Evolutionary conservation across 2,113 vertebrate genomes (phyloP), one percentile per base, ranked within the genome.

Genomic region (Heliornis fulica): DNA sequence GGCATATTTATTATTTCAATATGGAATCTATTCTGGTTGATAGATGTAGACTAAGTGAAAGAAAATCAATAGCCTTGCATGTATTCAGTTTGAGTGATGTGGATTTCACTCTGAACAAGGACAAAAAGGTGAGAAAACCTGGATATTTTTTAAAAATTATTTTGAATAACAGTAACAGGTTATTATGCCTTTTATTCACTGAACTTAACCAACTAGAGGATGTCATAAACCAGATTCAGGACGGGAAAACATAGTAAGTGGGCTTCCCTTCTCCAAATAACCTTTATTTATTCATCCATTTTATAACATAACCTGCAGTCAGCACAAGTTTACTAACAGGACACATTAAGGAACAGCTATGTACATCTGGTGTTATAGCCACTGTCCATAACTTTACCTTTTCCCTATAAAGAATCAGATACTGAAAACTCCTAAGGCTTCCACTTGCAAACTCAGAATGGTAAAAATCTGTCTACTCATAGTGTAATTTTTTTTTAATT

Each of bases 1-100:
- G 48, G 54, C 50, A 48, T 40, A 93, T 65, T 94, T 95, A 72
- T 93, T 97, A 92, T 97, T 95, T 89, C 76, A 81, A n/a, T 90
- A 95, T 79, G 53, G 61, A 88, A 88, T 92, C 92, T 94, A 95
- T 76, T 83, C 64, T 94, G 63, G 48, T 45, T 93, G 75, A 91
- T 82, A 53, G 86, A 60, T 89, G 72, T 57, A 92, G 56, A 91
- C 48, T 46, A 83, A 83, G 51, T 97, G 68, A 80, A 77, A 50
- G 70, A 94, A 98, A 96, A 79, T 53, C 90, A 82, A 34, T 66
- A 57, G 4, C 46, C 45, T 53, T 86, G 75, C 46, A 53, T 9
- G 11, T 53, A 53, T 83, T 83, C 74, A 60, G 70, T 88, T 69
- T 94, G 68, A 87, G 16, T 22, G 5, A 87, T 29, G 46, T 21